Conservation (phyloP, 2,113 vertebrate genomes). For the Nansenia antarctica region DNA sequence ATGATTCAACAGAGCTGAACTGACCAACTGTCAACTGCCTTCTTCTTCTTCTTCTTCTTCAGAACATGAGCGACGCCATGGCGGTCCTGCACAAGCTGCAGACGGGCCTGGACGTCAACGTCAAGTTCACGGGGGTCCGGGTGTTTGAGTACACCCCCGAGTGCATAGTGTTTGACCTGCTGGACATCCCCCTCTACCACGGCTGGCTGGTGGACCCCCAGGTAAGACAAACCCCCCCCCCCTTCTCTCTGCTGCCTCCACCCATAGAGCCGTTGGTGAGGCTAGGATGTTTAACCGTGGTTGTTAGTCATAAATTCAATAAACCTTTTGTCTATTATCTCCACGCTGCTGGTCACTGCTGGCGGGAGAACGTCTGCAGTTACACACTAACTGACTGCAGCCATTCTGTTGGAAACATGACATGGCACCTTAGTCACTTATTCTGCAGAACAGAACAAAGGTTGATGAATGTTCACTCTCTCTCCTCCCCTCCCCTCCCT, state of each 20-base stretch:
- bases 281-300: not conserved
- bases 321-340: too few relatives aligned
- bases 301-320: not conserved
- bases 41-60: constrained; percentile 25
- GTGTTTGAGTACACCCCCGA: constrained; percentile 98
- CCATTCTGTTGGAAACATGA: constrained; percentile 1
- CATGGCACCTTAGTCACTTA: not conserved
- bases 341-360: too few relatives aligned
- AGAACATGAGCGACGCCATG: constrained; percentile 99
- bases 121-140: constrained; percentile 94
- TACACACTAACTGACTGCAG: too few relatives aligned
- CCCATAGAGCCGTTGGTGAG: too few relatives aligned
- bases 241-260: not conserved
- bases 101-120: constrained; percentile 97
- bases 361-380: too few relatives aligned
- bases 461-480: constrained; percentile 26
- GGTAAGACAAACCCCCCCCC: constrained; percentile 68
- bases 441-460: not conserved
- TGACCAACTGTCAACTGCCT: not conserved
- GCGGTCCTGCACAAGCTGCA: constrained; percentile 96
- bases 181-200: constrained; percentile 97
- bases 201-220: constrained; percentile 98
- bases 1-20: too few relatives aligned
- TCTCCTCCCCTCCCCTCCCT: not conserved
- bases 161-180: constrained; percentile 98